Evolutionary conservation across 2,888 invertebrate species (phyloP).

Genomic region (Latrodectus elegans): DNA sequence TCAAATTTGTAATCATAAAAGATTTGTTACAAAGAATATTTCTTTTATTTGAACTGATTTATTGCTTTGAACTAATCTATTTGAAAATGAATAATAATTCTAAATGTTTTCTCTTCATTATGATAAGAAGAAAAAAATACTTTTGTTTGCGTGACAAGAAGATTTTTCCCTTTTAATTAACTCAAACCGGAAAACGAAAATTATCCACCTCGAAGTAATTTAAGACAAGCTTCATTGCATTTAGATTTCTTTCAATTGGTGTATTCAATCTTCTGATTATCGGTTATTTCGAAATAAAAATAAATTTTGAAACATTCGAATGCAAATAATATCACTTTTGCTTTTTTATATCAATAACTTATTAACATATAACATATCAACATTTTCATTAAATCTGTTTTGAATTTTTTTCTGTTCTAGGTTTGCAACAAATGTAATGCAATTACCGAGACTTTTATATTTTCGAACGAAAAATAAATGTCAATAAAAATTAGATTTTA

Average conservation of each 20-base stretch:
- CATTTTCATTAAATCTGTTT: too few species aligned
- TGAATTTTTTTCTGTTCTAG: too few species aligned
- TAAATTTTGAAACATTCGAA: background rate
- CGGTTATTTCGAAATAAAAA: background rate
- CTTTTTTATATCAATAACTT: too few species aligned
- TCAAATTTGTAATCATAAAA: background rate
- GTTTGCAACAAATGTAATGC: too few species aligned
- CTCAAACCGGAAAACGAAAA: constrained; percentile 15
- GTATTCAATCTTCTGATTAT: constrained; percentile 21
- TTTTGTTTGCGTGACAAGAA: constrained; percentile 31
- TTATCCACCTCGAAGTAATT: constrained; percentile 11
- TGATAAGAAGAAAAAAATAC: constrained; percentile 7
- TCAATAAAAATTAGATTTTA: too few species aligned
- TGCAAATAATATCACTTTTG: background rate
- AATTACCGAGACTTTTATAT: too few species aligned
- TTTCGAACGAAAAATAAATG: too few species aligned
- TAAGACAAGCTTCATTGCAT: constrained; percentile 9
- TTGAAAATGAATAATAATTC: constrained; percentile 31
- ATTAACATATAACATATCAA: too few species aligned
- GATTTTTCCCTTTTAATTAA: constrained; percentile 27
- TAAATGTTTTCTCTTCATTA: constrained; percentile 39
- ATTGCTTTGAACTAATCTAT: constrained; percentile 19
- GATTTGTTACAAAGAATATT: background rate
- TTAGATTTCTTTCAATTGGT: constrained; percentile 39
- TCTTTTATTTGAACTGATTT: background rate